Base-by-base conservation (phyloP, 2,797 vertebrate species). In the Mormyrus hasselquistii region DNA sequence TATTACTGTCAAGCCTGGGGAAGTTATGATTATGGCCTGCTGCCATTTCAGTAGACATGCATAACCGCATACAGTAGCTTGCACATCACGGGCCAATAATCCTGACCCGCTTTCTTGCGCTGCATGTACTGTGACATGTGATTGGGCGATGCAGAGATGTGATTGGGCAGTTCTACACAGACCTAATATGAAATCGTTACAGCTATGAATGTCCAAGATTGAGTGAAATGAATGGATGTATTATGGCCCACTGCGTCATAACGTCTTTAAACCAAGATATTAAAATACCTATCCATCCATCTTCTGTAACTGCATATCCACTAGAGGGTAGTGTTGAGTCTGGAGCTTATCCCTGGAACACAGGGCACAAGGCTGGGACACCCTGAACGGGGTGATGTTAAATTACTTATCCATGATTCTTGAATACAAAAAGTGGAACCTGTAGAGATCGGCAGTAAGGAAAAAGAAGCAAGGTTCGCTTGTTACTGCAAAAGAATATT, bases 401-500 rank as follows among this genome's bases (percentile, higher is more conserved):
- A 85, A 50, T 5, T 85, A 49, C 29, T 52, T 85, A 25, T 85
- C 22, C 22, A 12, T 12, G 44, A 25, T 50, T 22, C 12, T 14
- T 85, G 47, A 38, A 38, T 29, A 19, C 29, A 22, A 34, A 49
- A 34, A 41, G 10, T 52, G 49, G 22, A 85, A 52, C 19, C n/a
- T 84, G 44, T 22, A 22, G 8, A 84, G 82, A 25, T 47, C 41
- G 8, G 47, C 8, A 49, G 41, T 34, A 65, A 91, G 59, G 79
- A 89, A 89, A 90, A 55, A 83, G 85, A 90, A 88, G 90, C 89
- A 93, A 93, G 88, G 90, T 90, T 93, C n/a, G 59, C 88, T 92
- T 95, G 94, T 92, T 82, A 47, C 76, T 95, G 95, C 94, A 96
- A 97, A 96, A 96, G 94, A 95, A 94, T 91, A 92, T 96, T 95